These are phyloP conservation scores for Phyllostomus hastatus DNA, from an alignment of 2,113 vertebrate genomes.

Conservation along the genomic window DNA sequence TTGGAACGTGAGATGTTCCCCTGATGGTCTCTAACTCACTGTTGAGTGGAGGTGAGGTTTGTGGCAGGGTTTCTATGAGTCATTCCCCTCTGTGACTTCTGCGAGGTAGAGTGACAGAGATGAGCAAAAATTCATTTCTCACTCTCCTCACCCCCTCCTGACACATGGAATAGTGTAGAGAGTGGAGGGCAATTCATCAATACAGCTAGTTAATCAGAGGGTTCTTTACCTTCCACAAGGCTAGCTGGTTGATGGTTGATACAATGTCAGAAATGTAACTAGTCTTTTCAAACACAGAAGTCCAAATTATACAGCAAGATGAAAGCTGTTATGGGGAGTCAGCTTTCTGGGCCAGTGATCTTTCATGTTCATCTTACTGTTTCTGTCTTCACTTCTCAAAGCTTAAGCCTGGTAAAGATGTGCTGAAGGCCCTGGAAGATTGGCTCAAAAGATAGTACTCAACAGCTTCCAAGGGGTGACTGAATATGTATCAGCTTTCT, in stretches of 20 bases:
- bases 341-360: not conserved
- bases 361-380: not conserved
- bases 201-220: not conserved
- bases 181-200: not conserved
- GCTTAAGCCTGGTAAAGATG: not conserved
- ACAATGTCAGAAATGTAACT: not conserved
- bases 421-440: not conserved
- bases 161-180: not conserved
- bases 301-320: not conserved
- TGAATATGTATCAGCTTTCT: not conserved
- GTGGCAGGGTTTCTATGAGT: not conserved
- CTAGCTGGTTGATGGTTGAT: not conserved
- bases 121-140: not conserved
- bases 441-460: not conserved
- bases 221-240: not conserved
- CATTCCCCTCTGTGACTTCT: not conserved
- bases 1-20: not conserved
- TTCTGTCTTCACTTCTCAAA: slow-evolving; percentile 7
- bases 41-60: not conserved
- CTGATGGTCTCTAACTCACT: not conserved
- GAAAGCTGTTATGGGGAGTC: not conserved
- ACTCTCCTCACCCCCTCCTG: not conserved
- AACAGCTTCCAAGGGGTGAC: not conserved
- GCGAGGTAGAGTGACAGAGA: not conserved
- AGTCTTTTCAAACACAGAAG: not conserved